A percentile compares a stretch with the other conserved stretches of the same genome.
These are phyloP conservation scores for Diacarnus erythraeanus DNA, from an alignment of 37 sponge, comb jelly and placozoan genomes.

Conservation along the genomic window DNA sequence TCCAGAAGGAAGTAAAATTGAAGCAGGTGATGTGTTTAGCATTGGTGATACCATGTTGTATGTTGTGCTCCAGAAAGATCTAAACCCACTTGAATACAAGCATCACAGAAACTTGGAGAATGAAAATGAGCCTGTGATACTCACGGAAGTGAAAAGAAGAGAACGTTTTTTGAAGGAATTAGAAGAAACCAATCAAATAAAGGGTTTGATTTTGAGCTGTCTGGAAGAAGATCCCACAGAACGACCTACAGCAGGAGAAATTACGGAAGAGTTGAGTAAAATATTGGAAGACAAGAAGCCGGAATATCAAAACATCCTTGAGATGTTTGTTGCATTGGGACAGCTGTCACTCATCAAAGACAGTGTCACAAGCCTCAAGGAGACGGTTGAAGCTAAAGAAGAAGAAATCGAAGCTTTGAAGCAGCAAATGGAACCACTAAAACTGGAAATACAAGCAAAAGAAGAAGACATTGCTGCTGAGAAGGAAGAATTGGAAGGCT, in stretches of 20 bases:
- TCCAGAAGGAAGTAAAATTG: conserved; percentile 16
- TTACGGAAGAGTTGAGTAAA: conserved; percentile 12
- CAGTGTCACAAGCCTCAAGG: conserved; percentile 10
- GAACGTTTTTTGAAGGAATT: not conserved
- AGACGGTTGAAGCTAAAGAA: conserved; percentile 33
- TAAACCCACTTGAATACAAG: conserved; percentile 19
- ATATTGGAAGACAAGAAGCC: not conserved
- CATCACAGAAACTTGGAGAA: conserved; percentile 11
- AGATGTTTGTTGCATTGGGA: conserved; percentile 24
- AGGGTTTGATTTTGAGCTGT: conserved; percentile 3
- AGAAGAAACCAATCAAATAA: conserved; percentile 9
- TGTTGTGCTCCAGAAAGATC: conserved; percentile 5
- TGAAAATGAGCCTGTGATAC: not conserved
- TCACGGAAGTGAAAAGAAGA: conserved; percentile 29
- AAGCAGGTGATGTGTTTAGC: conserved; percentile 29
- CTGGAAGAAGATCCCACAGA: conserved; percentile 23
- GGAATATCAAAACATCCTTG: conserved; percentile 18
- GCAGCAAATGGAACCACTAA: conserved; percentile 13
- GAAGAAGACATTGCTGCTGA: conserved; percentile 9
- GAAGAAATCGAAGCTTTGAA: conserved; percentile 29
- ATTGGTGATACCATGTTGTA: conserved; percentile 32
- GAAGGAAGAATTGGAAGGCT: conserved; percentile 33
- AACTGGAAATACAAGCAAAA: conserved; percentile 17
- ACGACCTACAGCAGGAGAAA: not conserved
- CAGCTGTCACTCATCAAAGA: conserved; percentile 21